Evolutionary conservation across 2,113 vertebrate genomes (phyloP).

Genomic region (Alethe diademata): DNA sequence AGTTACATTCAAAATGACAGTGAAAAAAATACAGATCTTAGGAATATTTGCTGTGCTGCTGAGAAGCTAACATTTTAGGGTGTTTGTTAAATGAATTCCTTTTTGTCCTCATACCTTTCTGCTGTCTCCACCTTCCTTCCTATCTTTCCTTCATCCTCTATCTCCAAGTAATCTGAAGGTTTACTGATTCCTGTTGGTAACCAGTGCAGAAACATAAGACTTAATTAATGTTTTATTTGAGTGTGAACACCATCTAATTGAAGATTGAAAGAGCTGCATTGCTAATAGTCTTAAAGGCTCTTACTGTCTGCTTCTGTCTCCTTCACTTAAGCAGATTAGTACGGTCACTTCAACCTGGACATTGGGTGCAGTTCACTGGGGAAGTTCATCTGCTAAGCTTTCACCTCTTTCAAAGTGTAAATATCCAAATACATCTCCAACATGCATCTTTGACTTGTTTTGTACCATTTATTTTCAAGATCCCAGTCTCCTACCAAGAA

Average conservation of each 20-base stretch:
- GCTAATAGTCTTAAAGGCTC: not conserved
- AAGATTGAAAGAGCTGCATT: not conserved
- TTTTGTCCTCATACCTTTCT: not conserved
- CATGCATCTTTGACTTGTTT: not conserved
- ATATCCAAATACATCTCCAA: not conserved
- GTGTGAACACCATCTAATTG: not conserved
- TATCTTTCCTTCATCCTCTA: not conserved
- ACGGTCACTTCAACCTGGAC: not conserved
- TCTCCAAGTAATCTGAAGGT: not conserved
- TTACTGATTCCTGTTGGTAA: not conserved
- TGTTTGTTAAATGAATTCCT: not conserved
- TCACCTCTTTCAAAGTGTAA: not conserved
- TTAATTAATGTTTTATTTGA: not conserved
- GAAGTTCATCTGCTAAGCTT: not conserved
- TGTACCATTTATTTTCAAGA: not conserved
- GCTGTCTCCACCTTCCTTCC: not conserved
- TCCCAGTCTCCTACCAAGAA: not conserved
- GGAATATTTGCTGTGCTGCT: not conserved
- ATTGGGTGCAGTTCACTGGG: not conserved
- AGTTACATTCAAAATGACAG: not conserved
- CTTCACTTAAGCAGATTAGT: not conserved
- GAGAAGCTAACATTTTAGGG: not conserved
- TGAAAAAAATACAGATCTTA: not conserved
- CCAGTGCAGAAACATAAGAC: rapidly evolving
- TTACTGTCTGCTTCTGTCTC: not conserved